Conservation (phyloP, 2,113 vertebrate genomes). For the Apus apus region DNA sequence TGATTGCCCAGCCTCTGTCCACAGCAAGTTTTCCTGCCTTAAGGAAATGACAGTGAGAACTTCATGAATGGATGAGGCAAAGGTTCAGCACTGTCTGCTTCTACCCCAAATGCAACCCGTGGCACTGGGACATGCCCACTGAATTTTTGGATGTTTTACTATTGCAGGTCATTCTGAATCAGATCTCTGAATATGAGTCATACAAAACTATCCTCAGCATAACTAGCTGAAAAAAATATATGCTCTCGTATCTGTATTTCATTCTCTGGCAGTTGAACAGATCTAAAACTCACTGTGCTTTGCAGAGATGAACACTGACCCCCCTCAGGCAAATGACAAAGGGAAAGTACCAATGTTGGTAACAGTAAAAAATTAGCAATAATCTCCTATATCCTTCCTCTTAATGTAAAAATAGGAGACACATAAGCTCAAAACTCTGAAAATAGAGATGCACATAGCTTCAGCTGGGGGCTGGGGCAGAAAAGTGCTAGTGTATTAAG, state of each 20-base stretch:
- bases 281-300: not conserved
- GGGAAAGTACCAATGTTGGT: not conserved
- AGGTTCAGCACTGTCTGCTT: not conserved
- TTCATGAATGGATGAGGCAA: not conserved
- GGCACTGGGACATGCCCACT: accelerated
- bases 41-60: conserved; percentile 5
- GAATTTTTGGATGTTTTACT: not conserved
- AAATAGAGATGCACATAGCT: not conserved
- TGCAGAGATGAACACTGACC: not conserved
- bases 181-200: not conserved
- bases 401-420: not conserved
- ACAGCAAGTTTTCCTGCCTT: conserved; percentile 95
- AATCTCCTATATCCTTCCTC: not conserved
- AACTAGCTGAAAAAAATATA: not conserved
- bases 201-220: not conserved
- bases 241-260: not conserved
- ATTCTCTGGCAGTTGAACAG: not conserved
- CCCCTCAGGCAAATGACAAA: not conserved
- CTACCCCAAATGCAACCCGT: not conserved
- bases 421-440: not conserved
- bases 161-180: not conserved
- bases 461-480: not conserved
- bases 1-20: conserved; percentile 96
- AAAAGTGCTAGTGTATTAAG: not conserved
- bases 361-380: not conserved